Evolutionary conservation across 2,797 vertebrate genomes (phyloP).

Genomic region (Ataeniobius toweri): DNA sequence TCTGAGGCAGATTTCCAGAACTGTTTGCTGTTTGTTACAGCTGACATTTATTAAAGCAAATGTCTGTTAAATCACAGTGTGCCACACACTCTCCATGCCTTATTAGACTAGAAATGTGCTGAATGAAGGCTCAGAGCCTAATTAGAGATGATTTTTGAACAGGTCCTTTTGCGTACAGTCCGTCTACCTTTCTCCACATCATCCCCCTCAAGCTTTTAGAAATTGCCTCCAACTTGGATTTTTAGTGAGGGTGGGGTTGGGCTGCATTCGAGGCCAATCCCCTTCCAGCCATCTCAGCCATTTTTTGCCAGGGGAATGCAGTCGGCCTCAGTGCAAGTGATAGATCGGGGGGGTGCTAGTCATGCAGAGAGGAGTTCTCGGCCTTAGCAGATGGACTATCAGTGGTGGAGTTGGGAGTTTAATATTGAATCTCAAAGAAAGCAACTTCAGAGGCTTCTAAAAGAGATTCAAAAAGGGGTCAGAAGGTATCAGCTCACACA

Average conservation of each 20-base stretch:
- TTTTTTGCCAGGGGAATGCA: conserved; percentile 58
- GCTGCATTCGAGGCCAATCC: conserved; percentile 66
- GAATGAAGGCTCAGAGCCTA: conserved; percentile 65
- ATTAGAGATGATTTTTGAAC: conserved; percentile 70
- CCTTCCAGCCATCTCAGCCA: conserved; percentile 60
- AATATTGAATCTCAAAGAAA: conserved; percentile 47
- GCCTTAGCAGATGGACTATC: conserved; percentile 66
- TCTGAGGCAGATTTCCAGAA: conserved; percentile 58
- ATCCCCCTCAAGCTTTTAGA: conserved; percentile 51
- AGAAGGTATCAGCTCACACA: conserved; percentile 44
- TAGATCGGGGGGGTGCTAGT: conserved; percentile 11
- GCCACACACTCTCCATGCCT: conserved; percentile 60
- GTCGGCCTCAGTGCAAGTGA: conserved; percentile 55
- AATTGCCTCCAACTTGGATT: conserved; percentile 61
- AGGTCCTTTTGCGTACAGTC: conserved; percentile 45
- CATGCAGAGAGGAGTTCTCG: conserved; percentile 62
- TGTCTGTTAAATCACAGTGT: conserved; percentile 71
- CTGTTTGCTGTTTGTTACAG: conserved; percentile 40
- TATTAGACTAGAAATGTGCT: conserved; percentile 72
- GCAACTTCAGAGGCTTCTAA: conserved; percentile 56
- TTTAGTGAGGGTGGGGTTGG: conserved; percentile 23
- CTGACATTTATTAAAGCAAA: conserved; percentile 69
- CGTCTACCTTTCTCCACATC: conserved; percentile 34
- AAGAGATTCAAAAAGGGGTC: conserved; percentile 53
- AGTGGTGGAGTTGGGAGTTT: conserved; percentile 48